A percentile compares a stretch with the other conserved stretches of the same genome.
phyloP scores from a whole-genome alignment of 2,888 invertebrate genomes.

The Diabrotica balteata region DNA sequence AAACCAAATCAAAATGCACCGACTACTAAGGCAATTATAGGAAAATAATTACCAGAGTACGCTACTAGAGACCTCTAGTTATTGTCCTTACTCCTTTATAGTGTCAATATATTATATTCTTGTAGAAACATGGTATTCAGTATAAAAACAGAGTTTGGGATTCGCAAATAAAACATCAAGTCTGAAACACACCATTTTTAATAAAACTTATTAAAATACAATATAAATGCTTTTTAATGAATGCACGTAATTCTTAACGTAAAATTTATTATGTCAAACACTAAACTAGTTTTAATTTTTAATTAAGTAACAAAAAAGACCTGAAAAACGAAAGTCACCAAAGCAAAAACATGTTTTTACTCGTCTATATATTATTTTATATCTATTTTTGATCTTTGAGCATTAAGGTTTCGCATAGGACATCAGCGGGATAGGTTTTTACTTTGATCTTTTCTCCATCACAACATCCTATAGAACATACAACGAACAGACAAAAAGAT shows the following conservation, averaged over 20 bases:
- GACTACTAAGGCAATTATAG: too few relatives aligned
- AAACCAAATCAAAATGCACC: too few relatives aligned
- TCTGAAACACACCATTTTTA: slow-evolving; percentile 74
- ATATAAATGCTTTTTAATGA: slow-evolving; percentile 68
- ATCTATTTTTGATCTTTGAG: slow-evolving; percentile 39
- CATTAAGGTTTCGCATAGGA: slow-evolving; percentile 34
- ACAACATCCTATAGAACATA: slow-evolving; percentile 15
- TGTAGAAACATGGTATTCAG: background rate
- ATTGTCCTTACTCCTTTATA: too few relatives aligned
- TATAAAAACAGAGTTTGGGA: background rate
- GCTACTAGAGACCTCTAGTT: too few relatives aligned
- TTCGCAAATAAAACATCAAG: slow-evolving; percentile 30
- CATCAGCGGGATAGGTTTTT: slow-evolving; percentile 15
- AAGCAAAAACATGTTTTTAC: slow-evolving; percentile 32
- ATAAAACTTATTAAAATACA: slow-evolving; percentile 74
- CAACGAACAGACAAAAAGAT: slow-evolving; percentile 22
- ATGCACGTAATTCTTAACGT: slow-evolving; percentile 41
- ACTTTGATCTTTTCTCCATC: slow-evolving; percentile 19
- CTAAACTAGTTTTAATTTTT: slow-evolving; percentile 38
- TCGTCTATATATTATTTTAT: slow-evolving; percentile 25
- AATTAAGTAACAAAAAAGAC: slow-evolving; percentile 38
- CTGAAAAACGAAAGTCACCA: slow-evolving; percentile 31
- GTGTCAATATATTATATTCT: background rate
- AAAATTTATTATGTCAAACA: slow-evolving; percentile 40
- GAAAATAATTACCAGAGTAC: too few relatives aligned